phyloP scores from a whole-genome alignment of 1,140 invertebrate genomes.

The Heliothis subflexa region DNA sequence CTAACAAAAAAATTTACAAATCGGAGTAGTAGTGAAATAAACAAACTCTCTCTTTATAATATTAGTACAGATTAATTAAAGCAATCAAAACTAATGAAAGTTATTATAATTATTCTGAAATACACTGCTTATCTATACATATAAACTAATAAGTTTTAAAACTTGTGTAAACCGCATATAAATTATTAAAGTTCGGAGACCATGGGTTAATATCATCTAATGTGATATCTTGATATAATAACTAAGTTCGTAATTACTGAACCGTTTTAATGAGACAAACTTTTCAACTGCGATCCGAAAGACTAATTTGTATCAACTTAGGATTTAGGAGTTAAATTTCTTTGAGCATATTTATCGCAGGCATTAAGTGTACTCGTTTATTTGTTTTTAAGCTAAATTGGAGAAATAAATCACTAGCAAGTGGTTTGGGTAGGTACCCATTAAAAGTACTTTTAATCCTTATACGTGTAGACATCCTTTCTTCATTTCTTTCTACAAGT shows the following conservation, averaged over 20 bases:
- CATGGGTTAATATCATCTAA: slow-evolving; percentile 19
- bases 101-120: background rate
- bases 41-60: background rate
- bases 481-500: no score
- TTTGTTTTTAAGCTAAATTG: background rate
- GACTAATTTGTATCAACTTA: background rate
- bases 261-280: slow-evolving; percentile 27
- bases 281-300: background rate
- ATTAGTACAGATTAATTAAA: no score
- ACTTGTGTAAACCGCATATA: slow-evolving; percentile 13
- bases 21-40: no score
- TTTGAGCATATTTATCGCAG: background rate
- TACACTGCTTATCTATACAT: no score
- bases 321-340: background rate
- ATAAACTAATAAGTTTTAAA: slow-evolving; percentile 4
- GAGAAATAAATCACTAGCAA: background rate
- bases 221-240: slow-evolving; percentile 13
- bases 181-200: slow-evolving; percentile 8
- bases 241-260: slow-evolving; percentile 25
- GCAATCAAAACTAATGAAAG: background rate
- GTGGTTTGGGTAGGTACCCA: no score
- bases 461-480: no score
- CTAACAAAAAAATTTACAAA: no score
- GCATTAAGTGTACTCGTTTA: background rate
- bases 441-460: no score